These are phyloP conservation scores for Matsumurasca onukii DNA, from an alignment of 1,140 invertebrate species.

Conservation along the genomic window DNA sequence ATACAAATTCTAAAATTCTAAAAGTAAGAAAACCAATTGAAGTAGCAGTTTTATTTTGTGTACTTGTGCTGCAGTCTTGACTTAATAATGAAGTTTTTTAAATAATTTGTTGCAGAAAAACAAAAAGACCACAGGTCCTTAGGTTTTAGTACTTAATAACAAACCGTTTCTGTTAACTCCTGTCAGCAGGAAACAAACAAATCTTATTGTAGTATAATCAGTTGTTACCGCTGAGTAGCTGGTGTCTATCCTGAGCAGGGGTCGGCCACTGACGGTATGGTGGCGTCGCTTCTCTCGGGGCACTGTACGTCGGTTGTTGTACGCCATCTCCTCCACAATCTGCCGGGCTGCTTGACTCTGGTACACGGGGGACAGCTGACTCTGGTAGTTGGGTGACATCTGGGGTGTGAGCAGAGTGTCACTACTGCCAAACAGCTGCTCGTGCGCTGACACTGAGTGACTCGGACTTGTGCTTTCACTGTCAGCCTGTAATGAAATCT, in stretches of 20 bases:
- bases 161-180: too few relatives aligned
- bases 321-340: constrained; percentile 76
- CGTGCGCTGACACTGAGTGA: constrained; percentile 43
- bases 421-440: constrained; percentile 48
- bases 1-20: too few relatives aligned
- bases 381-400: constrained; percentile 68
- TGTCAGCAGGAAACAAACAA: too few relatives aligned
- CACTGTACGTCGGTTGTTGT: constrained; percentile 56
- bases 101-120: too few relatives aligned
- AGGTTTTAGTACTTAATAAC: too few relatives aligned
- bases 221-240: constrained; percentile 31
- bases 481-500: constrained; percentile 35
- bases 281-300: constrained; percentile 81
- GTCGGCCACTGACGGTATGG: constrained; percentile 71
- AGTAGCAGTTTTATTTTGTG: too few relatives aligned
- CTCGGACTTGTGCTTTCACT: constrained; percentile 39
- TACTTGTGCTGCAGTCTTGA: too few relatives aligned
- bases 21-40: too few relatives aligned
- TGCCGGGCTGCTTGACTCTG: constrained; percentile 81
- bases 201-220: too few relatives aligned
- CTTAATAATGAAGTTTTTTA: too few relatives aligned
- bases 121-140: too few relatives aligned
- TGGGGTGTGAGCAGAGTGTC: constrained; percentile 30
- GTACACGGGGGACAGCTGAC: constrained; percentile 68
- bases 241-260: constrained; percentile 33